These are phyloP conservation scores for Hirudo medicinalis DNA, from an alignment of 1,140 invertebrate species.

Conservation along the genomic window DNA sequence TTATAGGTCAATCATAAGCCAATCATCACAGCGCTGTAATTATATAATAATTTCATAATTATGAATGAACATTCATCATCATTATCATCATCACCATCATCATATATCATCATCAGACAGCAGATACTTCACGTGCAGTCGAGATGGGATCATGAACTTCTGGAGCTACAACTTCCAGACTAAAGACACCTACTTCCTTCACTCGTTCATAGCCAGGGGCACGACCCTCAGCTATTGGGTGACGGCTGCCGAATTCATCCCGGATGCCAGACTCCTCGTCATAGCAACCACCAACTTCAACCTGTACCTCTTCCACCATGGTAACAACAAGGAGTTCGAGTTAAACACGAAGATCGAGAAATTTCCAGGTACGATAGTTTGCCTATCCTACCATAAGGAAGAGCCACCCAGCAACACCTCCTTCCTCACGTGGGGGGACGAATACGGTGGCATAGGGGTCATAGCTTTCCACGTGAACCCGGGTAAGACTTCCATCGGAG, in stretches of 20 bases:
- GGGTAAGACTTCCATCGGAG: neutral
- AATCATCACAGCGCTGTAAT: no score
- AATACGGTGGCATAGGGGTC: conserved; percentile 15
- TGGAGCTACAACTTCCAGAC: conserved; percentile 12
- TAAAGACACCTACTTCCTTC: neutral
- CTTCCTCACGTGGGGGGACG: conserved; percentile 14
- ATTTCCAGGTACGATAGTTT: conserved; percentile 3
- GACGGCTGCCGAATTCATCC: conserved; percentile 6
- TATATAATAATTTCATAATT: no score
- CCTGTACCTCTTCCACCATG: conserved; percentile 4
- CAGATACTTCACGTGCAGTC: conserved; percentile 11
- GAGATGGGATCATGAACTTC: conserved; percentile 12
- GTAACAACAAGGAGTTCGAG: conserved; percentile 10
- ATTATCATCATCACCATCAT: neutral
- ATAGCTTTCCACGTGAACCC: conserved; percentile 12
- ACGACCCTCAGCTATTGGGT: conserved; percentile 13
- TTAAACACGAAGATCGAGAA: conserved; percentile 11
- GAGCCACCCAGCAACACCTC: conserved; percentile 4
- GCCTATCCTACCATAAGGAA: neutral
- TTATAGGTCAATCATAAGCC: no score
- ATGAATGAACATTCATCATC: no score
- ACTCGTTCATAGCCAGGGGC: neutral
- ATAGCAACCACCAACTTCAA: conserved; percentile 11
- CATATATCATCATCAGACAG: neutral
- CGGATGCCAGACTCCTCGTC: conserved; percentile 4